phyloP scores from a whole-genome alignment of 2,888 invertebrate genomes.

The Anoplius nigerrimus region DNA sequence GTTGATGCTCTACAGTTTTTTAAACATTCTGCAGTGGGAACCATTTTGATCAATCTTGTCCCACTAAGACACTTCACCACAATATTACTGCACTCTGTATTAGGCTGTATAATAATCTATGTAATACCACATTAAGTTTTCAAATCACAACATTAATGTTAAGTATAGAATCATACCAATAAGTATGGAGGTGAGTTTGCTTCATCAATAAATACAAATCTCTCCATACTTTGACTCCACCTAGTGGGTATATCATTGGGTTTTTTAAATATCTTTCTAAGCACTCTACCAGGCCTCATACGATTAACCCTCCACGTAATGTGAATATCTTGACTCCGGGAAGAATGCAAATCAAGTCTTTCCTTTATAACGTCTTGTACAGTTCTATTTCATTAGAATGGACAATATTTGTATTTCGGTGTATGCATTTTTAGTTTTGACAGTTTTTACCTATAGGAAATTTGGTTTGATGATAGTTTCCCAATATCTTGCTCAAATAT shows the following conservation, averaged over 20 bases:
- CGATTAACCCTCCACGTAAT: slow-evolving; percentile 85
- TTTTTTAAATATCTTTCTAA: slow-evolving; percentile 84
- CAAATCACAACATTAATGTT: neutral
- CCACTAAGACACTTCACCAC: slow-evolving; percentile 86
- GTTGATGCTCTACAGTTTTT: slow-evolving; percentile 84
- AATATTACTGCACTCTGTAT: slow-evolving; percentile 89
- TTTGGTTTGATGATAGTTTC: slow-evolving; percentile 76
- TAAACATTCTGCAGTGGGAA: slow-evolving; percentile 87
- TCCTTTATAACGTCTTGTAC: slow-evolving; percentile 61
- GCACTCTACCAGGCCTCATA: slow-evolving; percentile 83
- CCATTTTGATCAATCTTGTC: slow-evolving; percentile 82
- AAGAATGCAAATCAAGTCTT: slow-evolving; percentile 56
- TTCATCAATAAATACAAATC: slow-evolving; percentile 86
- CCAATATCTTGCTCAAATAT: slow-evolving; percentile 81
- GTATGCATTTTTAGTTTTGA: neutral
- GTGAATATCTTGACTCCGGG: slow-evolving; percentile 63
- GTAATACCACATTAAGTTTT: no score
- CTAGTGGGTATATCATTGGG: slow-evolving; percentile 81
- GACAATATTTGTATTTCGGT: neutral
- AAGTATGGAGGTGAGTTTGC: slow-evolving; percentile 80
- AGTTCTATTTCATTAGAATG: slow-evolving; percentile 42
- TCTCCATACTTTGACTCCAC: slow-evolving; percentile 86
- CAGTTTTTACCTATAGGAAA: slow-evolving; percentile 55
- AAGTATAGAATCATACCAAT: slow-evolving; percentile 73
- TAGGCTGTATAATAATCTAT: slow-evolving; percentile 78